Conservation (phyloP, 2,797 vertebrate genomes). For the Diceros bicornis region DNA sequence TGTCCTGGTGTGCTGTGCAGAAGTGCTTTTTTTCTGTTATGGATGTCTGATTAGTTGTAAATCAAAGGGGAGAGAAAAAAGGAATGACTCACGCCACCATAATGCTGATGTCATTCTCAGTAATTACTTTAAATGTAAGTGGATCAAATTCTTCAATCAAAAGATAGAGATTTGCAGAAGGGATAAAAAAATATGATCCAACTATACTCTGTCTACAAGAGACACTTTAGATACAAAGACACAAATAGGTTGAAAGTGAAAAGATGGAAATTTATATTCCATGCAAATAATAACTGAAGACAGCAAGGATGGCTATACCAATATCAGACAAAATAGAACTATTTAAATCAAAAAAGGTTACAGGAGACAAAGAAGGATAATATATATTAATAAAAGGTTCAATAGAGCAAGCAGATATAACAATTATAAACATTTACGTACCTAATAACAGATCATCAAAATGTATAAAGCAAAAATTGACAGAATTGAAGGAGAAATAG, state of each 20-base stretch:
- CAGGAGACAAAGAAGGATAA: neutral
- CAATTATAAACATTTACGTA: neutral
- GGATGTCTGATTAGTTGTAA: neutral
- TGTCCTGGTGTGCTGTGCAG: neutral
- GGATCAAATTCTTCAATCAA: neutral
- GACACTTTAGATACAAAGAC: neutral
- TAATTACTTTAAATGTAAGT: neutral
- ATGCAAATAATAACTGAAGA: neutral
- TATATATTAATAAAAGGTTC: neutral
- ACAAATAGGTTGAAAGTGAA: neutral
- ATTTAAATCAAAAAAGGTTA: neutral
- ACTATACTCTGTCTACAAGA: neutral
- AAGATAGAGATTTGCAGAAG: neutral
- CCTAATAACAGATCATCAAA: neutral
- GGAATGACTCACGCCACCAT: too few species aligned
- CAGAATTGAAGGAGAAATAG: neutral
- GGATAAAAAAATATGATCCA: neutral
- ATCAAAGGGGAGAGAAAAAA: neutral
- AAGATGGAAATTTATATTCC: neutral
- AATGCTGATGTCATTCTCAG: neutral
- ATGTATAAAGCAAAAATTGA: neutral
- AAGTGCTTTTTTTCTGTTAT: neutral
- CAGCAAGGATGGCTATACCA: neutral
- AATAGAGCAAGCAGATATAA: neutral
- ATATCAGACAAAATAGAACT: neutral